Evolutionary conservation across 2,113 vertebrate species (phyloP).

Genomic region (Tautogolabrus adspersus): DNA sequence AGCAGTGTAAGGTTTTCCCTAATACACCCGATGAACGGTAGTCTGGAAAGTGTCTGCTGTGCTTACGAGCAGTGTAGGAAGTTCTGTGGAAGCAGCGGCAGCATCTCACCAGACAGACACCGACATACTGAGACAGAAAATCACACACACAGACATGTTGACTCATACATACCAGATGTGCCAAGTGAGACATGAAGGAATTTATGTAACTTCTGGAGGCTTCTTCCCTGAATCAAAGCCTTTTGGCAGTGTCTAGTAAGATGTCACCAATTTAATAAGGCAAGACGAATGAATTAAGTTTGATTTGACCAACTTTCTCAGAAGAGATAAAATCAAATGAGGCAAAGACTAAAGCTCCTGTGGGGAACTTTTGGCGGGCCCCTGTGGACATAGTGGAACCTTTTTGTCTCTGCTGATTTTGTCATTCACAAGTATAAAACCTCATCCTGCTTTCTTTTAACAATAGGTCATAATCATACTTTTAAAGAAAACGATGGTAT

Average conservation of each 20-base stretch:
- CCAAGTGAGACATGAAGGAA: background rate
- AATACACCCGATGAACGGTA: constrained; percentile 16
- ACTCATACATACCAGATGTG: constrained; percentile 51
- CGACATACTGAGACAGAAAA: background rate
- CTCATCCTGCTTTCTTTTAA: too few species aligned
- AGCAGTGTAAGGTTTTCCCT: background rate
- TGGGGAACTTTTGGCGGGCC: too few species aligned
- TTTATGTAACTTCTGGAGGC: constrained; percentile 5
- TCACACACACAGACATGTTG: constrained; percentile 24
- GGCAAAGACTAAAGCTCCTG: background rate
- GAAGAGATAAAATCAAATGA: background rate
- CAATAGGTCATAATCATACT: too few species aligned
- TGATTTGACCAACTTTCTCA: background rate
- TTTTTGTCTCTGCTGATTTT: too few species aligned
- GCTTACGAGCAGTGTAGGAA: constrained; percentile 32
- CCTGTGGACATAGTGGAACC: too few species aligned
- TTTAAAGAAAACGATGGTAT: too few species aligned
- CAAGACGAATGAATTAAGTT: background rate
- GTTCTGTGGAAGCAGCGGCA: background rate
- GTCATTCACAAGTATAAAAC: too few species aligned
- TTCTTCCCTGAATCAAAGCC: background rate
- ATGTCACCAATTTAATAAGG: background rate
- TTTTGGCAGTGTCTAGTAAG: background rate
- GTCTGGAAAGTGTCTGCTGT: constrained; percentile 3
- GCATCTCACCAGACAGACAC: constrained; percentile 10